Conservation (phyloP, 2,113 vertebrate genomes). For the Aldabrachelys gigantea region DNA sequence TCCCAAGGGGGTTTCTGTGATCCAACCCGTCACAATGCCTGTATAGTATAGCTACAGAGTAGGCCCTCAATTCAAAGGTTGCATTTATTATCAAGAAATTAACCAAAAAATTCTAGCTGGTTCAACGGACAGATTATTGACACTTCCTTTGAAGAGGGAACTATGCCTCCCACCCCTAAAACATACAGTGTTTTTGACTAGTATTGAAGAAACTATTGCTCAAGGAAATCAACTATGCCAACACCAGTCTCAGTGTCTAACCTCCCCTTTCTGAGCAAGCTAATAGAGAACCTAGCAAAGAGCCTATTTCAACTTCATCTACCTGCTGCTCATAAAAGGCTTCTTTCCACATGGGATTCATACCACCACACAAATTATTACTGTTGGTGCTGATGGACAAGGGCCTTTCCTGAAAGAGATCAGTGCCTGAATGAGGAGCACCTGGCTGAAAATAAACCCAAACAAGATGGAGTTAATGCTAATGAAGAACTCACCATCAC, state of each 20-base stretch:
- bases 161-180: background rate
- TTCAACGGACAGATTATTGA: background rate
- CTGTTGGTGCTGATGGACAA: background rate
- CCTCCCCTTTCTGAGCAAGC: fast-evolving
- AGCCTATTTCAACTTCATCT: fast-evolving
- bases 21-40: background rate
- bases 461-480: background rate
- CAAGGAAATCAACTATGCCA: background rate
- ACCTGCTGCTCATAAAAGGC: fast-evolving
- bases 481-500: fast-evolving
- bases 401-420: background rate
- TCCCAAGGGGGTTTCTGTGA: too few species aligned
- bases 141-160: background rate
- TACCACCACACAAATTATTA: fast-evolving
- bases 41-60: background rate
- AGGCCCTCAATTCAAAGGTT: background rate
- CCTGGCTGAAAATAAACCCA: background rate
- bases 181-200: fast-evolving
- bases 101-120: background rate
- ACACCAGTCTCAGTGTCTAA: background rate
- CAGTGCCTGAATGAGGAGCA: background rate
- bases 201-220: fast-evolving
- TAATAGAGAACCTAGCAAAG: background rate
- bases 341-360: fast-evolving
- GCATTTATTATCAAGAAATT: constrained; percentile 20